These are phyloP conservation scores for Diorhabda carinulata DNA, from an alignment of 1,140 invertebrate species.

Conservation along the genomic window DNA sequence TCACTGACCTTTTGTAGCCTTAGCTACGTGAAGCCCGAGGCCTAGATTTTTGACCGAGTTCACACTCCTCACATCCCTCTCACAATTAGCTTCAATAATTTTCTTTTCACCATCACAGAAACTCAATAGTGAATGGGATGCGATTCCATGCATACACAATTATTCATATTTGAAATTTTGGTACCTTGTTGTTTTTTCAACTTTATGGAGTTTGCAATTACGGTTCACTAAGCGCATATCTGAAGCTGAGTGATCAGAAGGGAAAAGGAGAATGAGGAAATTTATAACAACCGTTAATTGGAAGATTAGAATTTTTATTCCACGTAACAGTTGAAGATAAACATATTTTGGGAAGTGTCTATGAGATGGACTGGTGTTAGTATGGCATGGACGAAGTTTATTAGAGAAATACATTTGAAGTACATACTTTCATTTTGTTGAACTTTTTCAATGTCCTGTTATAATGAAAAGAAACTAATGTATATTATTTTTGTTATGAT, in stretches of 20 bases:
- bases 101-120: not conserved
- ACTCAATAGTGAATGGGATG: not conserved
- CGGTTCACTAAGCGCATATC: conserved; percentile 22
- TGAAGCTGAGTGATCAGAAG: conserved; percentile 4
- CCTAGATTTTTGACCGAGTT: conserved; percentile 27
- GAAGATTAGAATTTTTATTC: not conserved
- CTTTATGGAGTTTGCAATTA: conserved; percentile 43
- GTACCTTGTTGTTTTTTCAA: conserved; percentile 14
- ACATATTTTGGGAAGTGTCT: not conserved
- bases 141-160: conserved; percentile 32
- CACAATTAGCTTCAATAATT: conserved; percentile 17
- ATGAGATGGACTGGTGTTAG: conserved; percentile 6
- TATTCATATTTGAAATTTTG: conserved; percentile 22
- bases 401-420: too few relatives aligned
- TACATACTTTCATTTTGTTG: too few relatives aligned
- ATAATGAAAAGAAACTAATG: too few relatives aligned
- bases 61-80: conserved; percentile 16
- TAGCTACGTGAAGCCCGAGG: conserved; percentile 43
- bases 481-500: too few relatives aligned
- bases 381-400: too few relatives aligned
- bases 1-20: conserved; percentile 46
- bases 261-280: not conserved
- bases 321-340: not conserved
- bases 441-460: too few relatives aligned
- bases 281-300: conserved; percentile 7